These are phyloP conservation scores for Bambusicola thoracicus DNA, from an alignment of 2,113 vertebrate genomes.

Conservation along the genomic window DNA sequence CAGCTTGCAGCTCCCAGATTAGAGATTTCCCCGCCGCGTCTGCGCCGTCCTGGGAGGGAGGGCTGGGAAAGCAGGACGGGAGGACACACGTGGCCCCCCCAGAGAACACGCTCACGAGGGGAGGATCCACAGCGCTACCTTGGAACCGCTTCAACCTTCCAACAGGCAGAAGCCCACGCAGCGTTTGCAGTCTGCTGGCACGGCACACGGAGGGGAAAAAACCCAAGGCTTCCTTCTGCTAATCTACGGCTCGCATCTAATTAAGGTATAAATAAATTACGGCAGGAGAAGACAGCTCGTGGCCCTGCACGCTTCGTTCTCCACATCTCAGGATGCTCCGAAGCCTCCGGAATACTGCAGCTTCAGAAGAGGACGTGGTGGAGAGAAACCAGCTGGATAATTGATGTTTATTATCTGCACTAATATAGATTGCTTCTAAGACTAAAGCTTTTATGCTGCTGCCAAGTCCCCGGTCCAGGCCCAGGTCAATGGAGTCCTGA, in stretches of 20 bases:
- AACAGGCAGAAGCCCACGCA: not conserved
- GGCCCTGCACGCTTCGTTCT: not conserved
- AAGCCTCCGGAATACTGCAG: not conserved
- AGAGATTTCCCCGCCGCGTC: not conserved
- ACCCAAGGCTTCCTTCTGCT: not conserved
- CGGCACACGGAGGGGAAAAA: not conserved
- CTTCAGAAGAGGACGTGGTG: not conserved
- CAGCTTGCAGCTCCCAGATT: not conserved
- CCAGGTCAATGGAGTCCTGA: not conserved
- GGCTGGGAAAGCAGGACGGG: not conserved
- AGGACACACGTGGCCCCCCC: not conserved
- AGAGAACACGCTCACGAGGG: rapidly evolving
- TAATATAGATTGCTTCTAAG: not conserved
- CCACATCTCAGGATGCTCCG: not conserved
- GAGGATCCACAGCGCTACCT: not conserved
- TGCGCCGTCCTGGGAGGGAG: not conserved
- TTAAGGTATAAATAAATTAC: not conserved
- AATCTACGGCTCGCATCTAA: not conserved
- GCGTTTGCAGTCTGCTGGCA: not conserved
- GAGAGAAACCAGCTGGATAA: not conserved
- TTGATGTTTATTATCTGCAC: not conserved
- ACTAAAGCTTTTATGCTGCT: not conserved
- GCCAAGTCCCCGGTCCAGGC: not conserved
- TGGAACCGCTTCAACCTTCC: not conserved
- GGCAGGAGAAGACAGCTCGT: not conserved